Evolutionary conservation across 2,888 invertebrate species (phyloP).

Genomic region (Aelia acuminata): DNA sequence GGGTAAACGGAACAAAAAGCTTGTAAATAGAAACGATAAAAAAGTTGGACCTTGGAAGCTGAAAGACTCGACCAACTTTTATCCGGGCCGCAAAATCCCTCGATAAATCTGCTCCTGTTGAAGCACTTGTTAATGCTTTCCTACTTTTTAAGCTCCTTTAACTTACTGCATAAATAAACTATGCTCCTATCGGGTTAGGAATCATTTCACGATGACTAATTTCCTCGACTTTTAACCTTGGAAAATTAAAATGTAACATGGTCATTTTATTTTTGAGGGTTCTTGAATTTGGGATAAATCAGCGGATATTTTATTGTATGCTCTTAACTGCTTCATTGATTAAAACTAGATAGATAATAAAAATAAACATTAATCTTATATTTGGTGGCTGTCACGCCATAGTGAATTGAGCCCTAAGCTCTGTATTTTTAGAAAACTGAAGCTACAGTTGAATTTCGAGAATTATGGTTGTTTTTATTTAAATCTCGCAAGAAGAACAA

Average conservation of each 20-base stretch:
- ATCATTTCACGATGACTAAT: background rate
- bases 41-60: slow-evolving; percentile 9
- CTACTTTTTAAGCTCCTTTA: slow-evolving; percentile 19
- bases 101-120: slow-evolving; percentile 18
- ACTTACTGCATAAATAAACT: background rate
- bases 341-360: background rate
- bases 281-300: background rate
- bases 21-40: slow-evolving; percentile 50
- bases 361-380: too few species aligned
- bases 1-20: slow-evolving; percentile 8
- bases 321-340: background rate
- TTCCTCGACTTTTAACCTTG: background rate
- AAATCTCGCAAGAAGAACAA: too few species aligned
- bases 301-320: background rate
- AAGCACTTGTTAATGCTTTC: slow-evolving; percentile 36
- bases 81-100: slow-evolving; percentile 15
- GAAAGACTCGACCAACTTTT: slow-evolving; percentile 21
- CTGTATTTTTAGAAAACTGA: too few species aligned
- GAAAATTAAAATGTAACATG: background rate
- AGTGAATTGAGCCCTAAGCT: too few species aligned
- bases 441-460: too few species aligned
- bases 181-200: background rate
- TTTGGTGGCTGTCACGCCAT: too few species aligned
- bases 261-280: too few species aligned
- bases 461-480: too few species aligned